Evolutionary conservation across 2,888 invertebrate species (phyloP), one percentile per base, ranked within the genome.

Genomic region (Chloromyia formosa): DNA sequence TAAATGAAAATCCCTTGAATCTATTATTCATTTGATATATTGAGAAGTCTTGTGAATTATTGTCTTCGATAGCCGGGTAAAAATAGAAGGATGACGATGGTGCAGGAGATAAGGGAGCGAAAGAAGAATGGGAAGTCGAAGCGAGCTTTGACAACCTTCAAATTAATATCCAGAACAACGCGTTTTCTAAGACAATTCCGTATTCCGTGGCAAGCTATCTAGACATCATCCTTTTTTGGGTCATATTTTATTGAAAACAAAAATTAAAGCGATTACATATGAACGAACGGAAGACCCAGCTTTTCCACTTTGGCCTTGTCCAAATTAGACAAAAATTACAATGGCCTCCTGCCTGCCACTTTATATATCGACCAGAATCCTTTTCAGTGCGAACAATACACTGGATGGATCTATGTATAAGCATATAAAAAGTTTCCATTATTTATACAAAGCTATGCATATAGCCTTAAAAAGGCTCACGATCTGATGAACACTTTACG

Each of bases 1-100:
- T 62, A 40, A 16, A 42, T 62, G 62, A 62, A 62, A 62, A 40
- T 62, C 62, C 62, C 62, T 62, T 40, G 16, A 12, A 40, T 27
- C 60, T 35, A 61, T 35, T 62, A 35, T 62, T 40, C 49, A 35
- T 62, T 62, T 40, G 62, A 62, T 35, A 49, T 49, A 42, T 62
- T 35, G 62, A 42, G 14, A 42, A 27, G 62, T 62, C 16, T 62
- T 7, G 35, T 62, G 40, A 62, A 62, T 40, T 62, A 62, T 62
- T 27, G 16, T 49, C 16, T 35, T 61, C 14, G 20, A 61, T 61
- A 7, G 60, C 22, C 23, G 14, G 12, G 23, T 16, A 27, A 12
- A 27, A 61, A 61, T 12, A n/a, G 60, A 61, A 61, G 22, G 60
- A 35, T 35, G 27, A 35, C 27, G 27, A 35, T 35, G 27, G 7